phyloP scores from a whole-genome alignment of 23 tunicate species.

The Corella eumyota region DNA sequence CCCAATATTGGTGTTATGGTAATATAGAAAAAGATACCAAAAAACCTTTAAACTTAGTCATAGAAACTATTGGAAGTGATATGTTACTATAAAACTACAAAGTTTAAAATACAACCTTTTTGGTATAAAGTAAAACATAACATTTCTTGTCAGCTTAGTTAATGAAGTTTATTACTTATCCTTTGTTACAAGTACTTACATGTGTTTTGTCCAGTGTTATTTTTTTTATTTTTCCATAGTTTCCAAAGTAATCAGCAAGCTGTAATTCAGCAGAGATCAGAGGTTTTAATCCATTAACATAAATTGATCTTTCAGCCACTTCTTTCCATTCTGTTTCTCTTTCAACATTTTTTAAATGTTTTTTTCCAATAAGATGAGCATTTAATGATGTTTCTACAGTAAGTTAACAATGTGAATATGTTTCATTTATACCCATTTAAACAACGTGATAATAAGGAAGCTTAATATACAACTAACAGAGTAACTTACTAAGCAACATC shows the following conservation, averaged over 20 bases:
- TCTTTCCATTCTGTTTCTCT: slow-evolving; percentile 22
- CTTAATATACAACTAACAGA: too few species aligned
- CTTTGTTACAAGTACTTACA: too few species aligned
- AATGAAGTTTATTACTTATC: too few species aligned
- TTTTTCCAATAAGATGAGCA: slow-evolving; percentile 48
- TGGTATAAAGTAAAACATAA: too few species aligned
- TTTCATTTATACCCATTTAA: too few species aligned
- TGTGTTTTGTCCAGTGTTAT: slow-evolving; percentile 71
- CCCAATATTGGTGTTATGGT: not conserved
- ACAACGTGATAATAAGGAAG: too few species aligned
- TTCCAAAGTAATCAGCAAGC: slow-evolving; percentile 68
- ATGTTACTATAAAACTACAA: slow-evolving; percentile 12
- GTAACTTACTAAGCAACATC: not conserved
- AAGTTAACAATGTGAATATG: too few species aligned
- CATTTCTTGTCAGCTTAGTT: too few species aligned
- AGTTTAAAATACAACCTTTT: too few species aligned
- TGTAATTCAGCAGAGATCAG: slow-evolving; percentile 50
- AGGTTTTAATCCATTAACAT: slow-evolving; percentile 36
- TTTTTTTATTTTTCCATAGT: slow-evolving; percentile 35
- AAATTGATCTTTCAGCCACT: slow-evolving; percentile 38
- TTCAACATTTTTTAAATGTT: slow-evolving; percentile 41
- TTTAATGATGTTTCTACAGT: slow-evolving; percentile 33
- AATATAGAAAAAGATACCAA: not conserved
- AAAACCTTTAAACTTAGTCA: slow-evolving; percentile 5
- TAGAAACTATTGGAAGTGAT: slow-evolving; percentile 25